Percentiles rank a stretch among this genome's conserved stretches.
Evolutionary conservation across 2,113 vertebrate species (phyloP).

Genomic region (Motacilla alba): DNA sequence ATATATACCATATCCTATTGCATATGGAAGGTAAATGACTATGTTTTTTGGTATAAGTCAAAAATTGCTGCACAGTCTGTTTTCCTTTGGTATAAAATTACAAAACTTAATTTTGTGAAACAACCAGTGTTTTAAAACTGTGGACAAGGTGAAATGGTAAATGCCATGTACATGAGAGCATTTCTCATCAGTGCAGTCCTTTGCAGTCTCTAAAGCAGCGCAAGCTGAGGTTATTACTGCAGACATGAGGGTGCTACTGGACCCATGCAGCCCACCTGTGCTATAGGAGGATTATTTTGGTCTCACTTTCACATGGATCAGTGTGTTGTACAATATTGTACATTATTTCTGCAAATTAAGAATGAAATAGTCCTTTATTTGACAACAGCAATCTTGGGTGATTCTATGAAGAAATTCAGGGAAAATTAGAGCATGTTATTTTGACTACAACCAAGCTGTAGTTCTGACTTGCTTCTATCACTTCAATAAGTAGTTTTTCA

Average conservation of each 20-base stretch:
- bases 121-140: background rate
- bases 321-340: background rate
- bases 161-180: accelerated
- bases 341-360: background rate
- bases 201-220: background rate
- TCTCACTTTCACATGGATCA: background rate
- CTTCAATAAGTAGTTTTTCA: background rate
- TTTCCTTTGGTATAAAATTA: background rate
- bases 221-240: background rate
- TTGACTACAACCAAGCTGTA: background rate
- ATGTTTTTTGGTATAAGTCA: background rate
- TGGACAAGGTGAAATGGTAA: background rate
- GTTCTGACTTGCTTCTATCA: background rate
- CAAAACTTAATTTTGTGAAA: background rate
- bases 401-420: background rate
- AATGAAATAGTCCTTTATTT: background rate
- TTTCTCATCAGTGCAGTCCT: background rate
- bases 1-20: background rate
- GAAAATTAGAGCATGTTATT: background rate
- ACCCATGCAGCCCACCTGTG: background rate
- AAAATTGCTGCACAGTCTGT: background rate
- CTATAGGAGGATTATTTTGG: background rate
- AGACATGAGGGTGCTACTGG: background rate
- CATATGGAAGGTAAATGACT: background rate
- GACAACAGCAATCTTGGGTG: background rate